Evolutionary conservation across 2,113 vertebrate genomes (phyloP).

Genomic region (Centropus bengalensis): DNA sequence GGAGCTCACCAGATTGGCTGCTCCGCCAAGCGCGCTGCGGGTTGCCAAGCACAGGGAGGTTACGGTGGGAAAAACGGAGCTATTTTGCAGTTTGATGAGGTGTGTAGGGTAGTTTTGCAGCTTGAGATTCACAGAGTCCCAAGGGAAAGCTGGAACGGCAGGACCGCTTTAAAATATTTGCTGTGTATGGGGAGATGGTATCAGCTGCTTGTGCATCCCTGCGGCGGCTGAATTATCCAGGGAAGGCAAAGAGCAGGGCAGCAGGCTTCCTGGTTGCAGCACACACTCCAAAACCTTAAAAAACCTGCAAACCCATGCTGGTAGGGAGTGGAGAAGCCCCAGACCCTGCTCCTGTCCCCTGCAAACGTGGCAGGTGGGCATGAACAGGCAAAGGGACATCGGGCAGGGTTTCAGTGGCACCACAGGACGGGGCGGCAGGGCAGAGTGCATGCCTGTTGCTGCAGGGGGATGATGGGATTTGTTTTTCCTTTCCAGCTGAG

Average conservation of each 20-base stretch:
- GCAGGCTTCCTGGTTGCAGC: background rate
- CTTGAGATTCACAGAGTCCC: background rate
- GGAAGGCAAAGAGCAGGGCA: background rate
- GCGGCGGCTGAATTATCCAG: fast-evolving
- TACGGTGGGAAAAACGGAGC: background rate
- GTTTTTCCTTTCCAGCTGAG: constrained; percentile 82
- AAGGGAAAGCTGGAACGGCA: fast-evolving
- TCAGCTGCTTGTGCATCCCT: background rate
- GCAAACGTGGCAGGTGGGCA: fast-evolving
- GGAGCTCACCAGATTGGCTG: background rate
- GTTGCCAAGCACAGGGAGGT: background rate
- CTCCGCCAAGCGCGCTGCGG: background rate
- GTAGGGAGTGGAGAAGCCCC: background rate
- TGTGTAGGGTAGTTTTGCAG: background rate
- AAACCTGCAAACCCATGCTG: background rate
- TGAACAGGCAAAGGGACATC: fast-evolving
- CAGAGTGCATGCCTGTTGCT: background rate
- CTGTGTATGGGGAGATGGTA: fast-evolving
- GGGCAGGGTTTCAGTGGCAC: fast-evolving
- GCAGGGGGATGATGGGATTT: constrained; percentile 11
- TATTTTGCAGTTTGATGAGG: background rate
- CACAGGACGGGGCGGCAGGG: background rate
- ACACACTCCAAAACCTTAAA: background rate
- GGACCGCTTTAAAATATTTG: background rate
- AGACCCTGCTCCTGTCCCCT: background rate